Conservation (phyloP, 2,113 vertebrate species). For the Felis chaus region DNA sequence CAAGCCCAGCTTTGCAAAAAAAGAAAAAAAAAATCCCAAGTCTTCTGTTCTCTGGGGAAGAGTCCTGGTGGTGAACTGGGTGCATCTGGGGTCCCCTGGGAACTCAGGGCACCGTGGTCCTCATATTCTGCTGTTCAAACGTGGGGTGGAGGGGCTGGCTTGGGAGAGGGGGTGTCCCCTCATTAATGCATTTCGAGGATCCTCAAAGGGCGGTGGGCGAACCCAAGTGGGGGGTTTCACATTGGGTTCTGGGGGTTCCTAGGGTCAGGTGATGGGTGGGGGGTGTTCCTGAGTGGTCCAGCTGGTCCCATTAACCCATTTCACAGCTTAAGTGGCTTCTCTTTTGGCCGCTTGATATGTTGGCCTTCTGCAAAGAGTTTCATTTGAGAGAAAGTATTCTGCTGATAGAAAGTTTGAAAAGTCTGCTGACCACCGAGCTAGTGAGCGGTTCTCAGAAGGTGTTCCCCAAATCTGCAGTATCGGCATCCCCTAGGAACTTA, state of each 20-base stretch:
- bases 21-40: too few relatives aligned
- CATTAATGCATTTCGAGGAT: background rate
- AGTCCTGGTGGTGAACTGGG: background rate
- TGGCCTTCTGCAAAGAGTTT: background rate
- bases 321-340: background rate
- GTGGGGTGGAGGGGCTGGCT: background rate
- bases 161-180: background rate
- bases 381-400: background rate
- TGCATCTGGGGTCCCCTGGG: background rate
- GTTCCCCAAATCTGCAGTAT: background rate
- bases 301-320: background rate
- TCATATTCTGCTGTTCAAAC: background rate
- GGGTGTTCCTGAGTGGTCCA: background rate
- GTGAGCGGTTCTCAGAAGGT: background rate
- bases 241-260: background rate
- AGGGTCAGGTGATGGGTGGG: fast-evolving
- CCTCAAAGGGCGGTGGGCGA: background rate
- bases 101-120: background rate
- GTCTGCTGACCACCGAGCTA: background rate
- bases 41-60: background rate
- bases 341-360: background rate
- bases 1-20: background rate
- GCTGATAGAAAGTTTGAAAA: background rate
- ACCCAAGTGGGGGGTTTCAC: background rate
- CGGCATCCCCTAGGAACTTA: background rate